phyloP scores from a whole-genome alignment of 2,888 invertebrate species.

The Caenorhabditis sp. region DNA sequence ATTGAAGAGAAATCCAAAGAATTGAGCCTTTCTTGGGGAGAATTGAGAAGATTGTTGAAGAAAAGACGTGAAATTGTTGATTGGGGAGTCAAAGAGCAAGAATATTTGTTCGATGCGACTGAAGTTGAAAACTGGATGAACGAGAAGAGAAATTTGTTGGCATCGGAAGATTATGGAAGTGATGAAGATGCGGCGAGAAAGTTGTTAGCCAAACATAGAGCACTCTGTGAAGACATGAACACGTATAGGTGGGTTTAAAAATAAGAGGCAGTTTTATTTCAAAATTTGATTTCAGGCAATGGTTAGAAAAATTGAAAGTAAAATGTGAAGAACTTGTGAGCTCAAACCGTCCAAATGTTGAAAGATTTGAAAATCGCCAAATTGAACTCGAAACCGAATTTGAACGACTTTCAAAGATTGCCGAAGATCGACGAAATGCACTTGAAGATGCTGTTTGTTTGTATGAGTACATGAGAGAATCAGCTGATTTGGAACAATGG shows the following conservation, averaged over 20 bases:
- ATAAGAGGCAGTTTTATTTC: too few relatives aligned
- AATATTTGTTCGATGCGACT: slow-evolving; percentile 73
- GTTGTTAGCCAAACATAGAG: slow-evolving; percentile 91
- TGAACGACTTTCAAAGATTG: slow-evolving; percentile 47
- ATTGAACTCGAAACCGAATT: slow-evolving; percentile 60
- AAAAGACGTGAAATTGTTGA: slow-evolving; percentile 74
- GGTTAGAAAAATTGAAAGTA: slow-evolving; percentile 54
- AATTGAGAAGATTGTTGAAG: slow-evolving; percentile 65
- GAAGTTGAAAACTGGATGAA: slow-evolving; percentile 84
- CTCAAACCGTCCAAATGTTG: slow-evolving; percentile 48
- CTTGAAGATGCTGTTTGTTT: slow-evolving; percentile 89
- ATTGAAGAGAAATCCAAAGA: slow-evolving; percentile 82
- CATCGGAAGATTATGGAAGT: slow-evolving; percentile 83
- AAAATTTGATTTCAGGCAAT: slow-evolving; percentile 22
- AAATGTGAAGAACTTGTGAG: slow-evolving; percentile 49
- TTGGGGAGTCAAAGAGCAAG: slow-evolving; percentile 86
- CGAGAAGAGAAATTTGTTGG: slow-evolving; percentile 84
- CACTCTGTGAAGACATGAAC: slow-evolving; percentile 72
- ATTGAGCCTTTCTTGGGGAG: slow-evolving; percentile 71
- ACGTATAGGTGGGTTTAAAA: slow-evolving; percentile 48
- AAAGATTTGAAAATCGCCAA: slow-evolving; percentile 55
- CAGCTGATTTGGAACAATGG: slow-evolving; percentile 87
- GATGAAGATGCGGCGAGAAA: slow-evolving; percentile 91
- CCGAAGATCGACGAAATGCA: slow-evolving; percentile 71
- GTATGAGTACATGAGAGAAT: slow-evolving; percentile 83